These are phyloP conservation scores for Xylota segnis DNA, from an alignment of 2,888 invertebrate species.

Conservation along the genomic window DNA sequence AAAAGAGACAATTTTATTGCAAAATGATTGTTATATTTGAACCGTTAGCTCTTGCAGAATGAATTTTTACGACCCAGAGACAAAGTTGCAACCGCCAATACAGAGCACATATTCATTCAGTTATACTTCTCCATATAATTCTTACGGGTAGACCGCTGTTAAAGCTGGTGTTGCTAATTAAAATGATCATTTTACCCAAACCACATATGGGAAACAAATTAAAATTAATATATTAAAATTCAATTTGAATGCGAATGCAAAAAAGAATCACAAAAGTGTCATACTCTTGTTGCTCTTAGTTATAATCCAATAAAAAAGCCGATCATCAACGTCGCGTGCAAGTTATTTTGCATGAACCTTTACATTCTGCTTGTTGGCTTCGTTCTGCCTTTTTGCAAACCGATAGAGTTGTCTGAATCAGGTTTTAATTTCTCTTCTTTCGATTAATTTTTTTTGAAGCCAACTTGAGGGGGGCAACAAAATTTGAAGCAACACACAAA, in stretches of 20 bases:
- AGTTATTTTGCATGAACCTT: slow-evolving; percentile 35
- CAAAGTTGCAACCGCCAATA: slow-evolving; percentile 25
- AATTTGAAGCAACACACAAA: slow-evolving; percentile 7
- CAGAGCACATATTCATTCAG: slow-evolving; percentile 37
- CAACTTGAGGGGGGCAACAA: slow-evolving; percentile 1
- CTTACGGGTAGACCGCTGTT: not conserved
- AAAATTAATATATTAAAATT: slow-evolving; percentile 33
- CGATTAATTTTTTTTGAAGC: not conserved
- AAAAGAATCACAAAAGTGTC: slow-evolving; percentile 8
- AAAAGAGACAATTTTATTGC: slow-evolving; percentile 56
- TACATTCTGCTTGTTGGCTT: slow-evolving; percentile 22
- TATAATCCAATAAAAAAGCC: slow-evolving; percentile 44
- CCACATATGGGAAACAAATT: slow-evolving; percentile 22
- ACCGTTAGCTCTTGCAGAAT: slow-evolving; percentile 45
- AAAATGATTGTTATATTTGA: slow-evolving; percentile 40
- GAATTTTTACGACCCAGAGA: slow-evolving; percentile 27
- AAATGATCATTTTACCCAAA: slow-evolving; percentile 31
- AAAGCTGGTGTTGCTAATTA: slow-evolving; percentile 32
- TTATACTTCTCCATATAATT: not conserved
- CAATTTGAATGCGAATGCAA: slow-evolving; percentile 53
- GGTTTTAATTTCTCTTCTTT: slow-evolving; percentile 14
- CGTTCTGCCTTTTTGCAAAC: slow-evolving; percentile 1
- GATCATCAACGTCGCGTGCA: slow-evolving; percentile 49
- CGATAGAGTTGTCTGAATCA: slow-evolving; percentile 19
- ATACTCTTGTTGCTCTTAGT: slow-evolving; percentile 20